phyloP scores from a whole-genome alignment of 2,888 invertebrate genomes.

The Steromphala cineraria region DNA sequence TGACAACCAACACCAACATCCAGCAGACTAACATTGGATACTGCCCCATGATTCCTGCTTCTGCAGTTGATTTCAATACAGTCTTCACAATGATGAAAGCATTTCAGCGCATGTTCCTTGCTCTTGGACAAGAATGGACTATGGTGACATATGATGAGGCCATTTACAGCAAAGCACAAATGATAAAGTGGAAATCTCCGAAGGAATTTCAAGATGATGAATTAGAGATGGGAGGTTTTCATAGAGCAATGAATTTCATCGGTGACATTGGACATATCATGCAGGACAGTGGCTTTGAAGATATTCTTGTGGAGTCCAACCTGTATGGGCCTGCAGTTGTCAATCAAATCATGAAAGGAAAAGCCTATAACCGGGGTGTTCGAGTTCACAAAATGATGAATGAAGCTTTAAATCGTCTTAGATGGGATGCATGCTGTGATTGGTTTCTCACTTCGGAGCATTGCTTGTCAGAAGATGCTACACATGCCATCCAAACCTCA shows the following conservation, averaged over 20 bases:
- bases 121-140: conserved; percentile 26
- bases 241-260: conserved; percentile 30
- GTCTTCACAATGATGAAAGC: conserved; percentile 26
- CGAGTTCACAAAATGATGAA: not conserved
- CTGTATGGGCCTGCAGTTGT: conserved; percentile 22
- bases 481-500: not conserved
- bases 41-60: conserved; percentile 23
- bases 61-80: conserved; percentile 25
- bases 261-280: conserved; percentile 20
- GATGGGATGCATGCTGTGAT: not conserved
- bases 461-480: not conserved
- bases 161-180: conserved; percentile 34
- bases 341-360: conserved; percentile 21
- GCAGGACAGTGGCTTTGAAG: conserved; percentile 18
- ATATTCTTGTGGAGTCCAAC: conserved; percentile 12
- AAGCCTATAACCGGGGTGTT: conserved; percentile 30
- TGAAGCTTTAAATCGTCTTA: not conserved
- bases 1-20: not conserved
- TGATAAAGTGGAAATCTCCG: conserved; percentile 29
- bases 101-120: conserved; percentile 13
- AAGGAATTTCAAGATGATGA: conserved; percentile 26
- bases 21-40: conserved; percentile 14
- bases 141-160: conserved; percentile 31
- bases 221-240: conserved; percentile 29
- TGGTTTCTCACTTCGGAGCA: not conserved